Percentiles rank a stretch among this genome's conserved stretches.
phyloP scores from a whole-genome alignment of 2,113 vertebrate species.

The Capreolus pygargus region DNA sequence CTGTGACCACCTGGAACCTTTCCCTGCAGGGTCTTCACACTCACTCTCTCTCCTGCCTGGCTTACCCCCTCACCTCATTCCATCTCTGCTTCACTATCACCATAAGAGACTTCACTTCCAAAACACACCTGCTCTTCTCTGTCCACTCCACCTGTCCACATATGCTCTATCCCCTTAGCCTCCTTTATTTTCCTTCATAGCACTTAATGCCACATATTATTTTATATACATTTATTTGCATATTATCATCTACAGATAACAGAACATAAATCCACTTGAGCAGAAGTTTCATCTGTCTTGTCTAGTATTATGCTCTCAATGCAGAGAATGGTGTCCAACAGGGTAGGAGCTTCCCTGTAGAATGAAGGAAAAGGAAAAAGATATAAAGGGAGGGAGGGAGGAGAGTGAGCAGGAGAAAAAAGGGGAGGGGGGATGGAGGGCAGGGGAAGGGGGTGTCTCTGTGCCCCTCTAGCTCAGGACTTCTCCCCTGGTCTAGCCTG shows the following conservation, averaged over 20 bases:
- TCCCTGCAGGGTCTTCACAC: background rate
- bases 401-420: too few species aligned
- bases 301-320: background rate
- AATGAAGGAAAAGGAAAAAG: background rate
- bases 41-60: background rate
- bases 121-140: background rate
- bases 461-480: background rate
- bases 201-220: background rate
- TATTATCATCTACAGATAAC: background rate
- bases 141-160: accelerated
- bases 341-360: background rate
- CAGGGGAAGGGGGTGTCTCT: accelerated
- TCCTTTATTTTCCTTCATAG: background rate
- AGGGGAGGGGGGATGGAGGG: too few species aligned
- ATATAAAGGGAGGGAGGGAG: background rate
- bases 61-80: background rate
- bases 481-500: background rate
- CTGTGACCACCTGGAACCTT: background rate
- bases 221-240: background rate
- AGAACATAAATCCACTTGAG: background rate
- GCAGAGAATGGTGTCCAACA: background rate
- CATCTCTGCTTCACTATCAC: background rate
- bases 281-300: background rate
- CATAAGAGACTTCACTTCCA: background rate
- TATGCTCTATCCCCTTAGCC: background rate